Conservation (phyloP, 2,797 vertebrate genomes). For the Phataginus tricuspis region DNA sequence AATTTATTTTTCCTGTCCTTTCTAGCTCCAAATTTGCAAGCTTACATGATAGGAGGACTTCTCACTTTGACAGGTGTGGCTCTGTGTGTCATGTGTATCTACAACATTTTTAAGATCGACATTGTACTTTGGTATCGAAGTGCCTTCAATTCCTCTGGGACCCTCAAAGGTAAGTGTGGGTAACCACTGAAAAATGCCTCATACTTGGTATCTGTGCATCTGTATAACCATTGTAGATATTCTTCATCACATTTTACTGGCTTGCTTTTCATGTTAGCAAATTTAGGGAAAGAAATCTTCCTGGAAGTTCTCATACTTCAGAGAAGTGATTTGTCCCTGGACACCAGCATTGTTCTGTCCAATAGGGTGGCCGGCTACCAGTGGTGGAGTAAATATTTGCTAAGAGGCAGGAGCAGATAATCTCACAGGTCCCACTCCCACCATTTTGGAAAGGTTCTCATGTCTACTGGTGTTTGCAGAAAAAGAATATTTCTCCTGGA, state of each 20-base stretch:
- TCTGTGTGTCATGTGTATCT: not conserved
- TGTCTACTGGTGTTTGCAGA: not conserved
- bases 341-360: not conserved
- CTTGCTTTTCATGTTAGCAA: not conserved
- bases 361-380: not conserved
- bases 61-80: not conserved
- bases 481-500: not conserved
- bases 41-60: conserved; percentile 67
- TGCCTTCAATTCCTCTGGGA: not conserved
- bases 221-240: not conserved
- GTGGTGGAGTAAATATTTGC: too few species aligned
- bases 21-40: conserved; percentile 61
- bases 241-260: not conserved
- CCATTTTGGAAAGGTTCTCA: not conserved
- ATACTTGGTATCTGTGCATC: not conserved
- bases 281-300: not conserved
- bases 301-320: not conserved
- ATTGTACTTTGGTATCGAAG: conserved; percentile 75
- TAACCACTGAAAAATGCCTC: not conserved
- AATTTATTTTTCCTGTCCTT: not conserved
- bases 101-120: conserved; percentile 70
- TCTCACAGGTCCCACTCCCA: not conserved
- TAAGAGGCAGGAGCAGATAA: not conserved
- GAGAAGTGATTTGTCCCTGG: not conserved
- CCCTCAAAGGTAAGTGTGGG: conserved; percentile 54